A percentile compares a stretch with the other conserved stretches of the same genome.
phyloP scores from a whole-genome alignment of 1,140 invertebrate genomes.

The Nasonia vitripennis region DNA sequence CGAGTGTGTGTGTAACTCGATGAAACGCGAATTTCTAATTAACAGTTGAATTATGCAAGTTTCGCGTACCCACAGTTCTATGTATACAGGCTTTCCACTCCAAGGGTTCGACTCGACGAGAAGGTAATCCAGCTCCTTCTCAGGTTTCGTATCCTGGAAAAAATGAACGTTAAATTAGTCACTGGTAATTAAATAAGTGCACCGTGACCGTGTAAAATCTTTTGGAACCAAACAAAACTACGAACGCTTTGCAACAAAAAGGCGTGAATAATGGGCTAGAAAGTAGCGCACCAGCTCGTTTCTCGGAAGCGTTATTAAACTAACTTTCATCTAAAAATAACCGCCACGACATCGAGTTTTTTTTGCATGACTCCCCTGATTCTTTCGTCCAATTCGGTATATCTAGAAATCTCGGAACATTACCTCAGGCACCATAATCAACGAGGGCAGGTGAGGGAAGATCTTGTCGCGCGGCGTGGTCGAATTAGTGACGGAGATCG shows the following conservation, averaged over 20 bases:
- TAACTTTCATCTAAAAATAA: not conserved
- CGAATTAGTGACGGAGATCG: conserved; percentile 88
- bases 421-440: conserved; percentile 89
- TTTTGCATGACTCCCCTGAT: too few species aligned
- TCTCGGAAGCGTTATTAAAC: too few species aligned
- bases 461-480: conserved; percentile 86
- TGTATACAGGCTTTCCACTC: conserved; percentile 84
- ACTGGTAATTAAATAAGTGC: too few species aligned
- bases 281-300: too few species aligned
- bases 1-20: not conserved
- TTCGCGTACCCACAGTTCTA: conserved; percentile 84
- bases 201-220: too few species aligned
- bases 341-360: too few species aligned
- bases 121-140: conserved; percentile 87
- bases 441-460: conserved; percentile 88
- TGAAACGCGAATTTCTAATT: not conserved
- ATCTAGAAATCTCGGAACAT: conserved; percentile 48
- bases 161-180: conserved; percentile 53
- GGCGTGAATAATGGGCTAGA: too few species aligned
- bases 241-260: too few species aligned
- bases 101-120: conserved; percentile 86
- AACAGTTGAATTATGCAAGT: not conserved
- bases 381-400: not conserved
- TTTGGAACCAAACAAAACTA: too few species aligned
- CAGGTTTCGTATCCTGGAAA: conserved; percentile 84